Evolutionary conservation across 2,113 vertebrate species (phyloP).

Genomic region (Varanus komodoensis): DNA sequence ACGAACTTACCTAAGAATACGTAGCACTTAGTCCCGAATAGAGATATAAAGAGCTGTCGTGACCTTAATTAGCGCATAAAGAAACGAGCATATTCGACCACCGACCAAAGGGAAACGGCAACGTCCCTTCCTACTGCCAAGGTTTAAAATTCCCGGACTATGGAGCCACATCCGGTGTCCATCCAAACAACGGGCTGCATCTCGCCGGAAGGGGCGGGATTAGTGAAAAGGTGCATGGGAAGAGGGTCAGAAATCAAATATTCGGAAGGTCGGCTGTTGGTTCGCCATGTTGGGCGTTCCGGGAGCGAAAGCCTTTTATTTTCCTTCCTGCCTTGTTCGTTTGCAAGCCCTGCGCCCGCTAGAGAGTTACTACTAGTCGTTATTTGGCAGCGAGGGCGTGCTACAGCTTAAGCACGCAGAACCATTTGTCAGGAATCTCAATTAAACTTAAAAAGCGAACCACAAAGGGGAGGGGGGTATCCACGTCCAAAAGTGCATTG

Average conservation of each 20-base stretch:
- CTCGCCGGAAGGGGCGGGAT: accelerated
- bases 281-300: neutral
- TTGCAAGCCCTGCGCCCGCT: neutral
- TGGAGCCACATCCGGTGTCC: neutral
- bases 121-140: neutral
- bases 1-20: neutral
- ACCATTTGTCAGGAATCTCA: neutral
- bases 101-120: neutral
- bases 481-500: neutral
- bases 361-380: neutral
- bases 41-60: no score
- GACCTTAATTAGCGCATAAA: no score
- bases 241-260: neutral
- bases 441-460: neutral
- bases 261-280: accelerated
- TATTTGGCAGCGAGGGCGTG: neutral
- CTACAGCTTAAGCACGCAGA: neutral
- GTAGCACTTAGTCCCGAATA: no score
- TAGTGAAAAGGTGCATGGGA: neutral
- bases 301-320: neutral
- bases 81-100: no score
- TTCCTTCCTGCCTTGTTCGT: no score
- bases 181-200: accelerated
- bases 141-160: constrained; percentile 35
- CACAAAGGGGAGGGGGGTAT: neutral